Evolutionary conservation across 1,140 invertebrate species (phyloP).

Genomic region (Drosophila repletoides): DNA sequence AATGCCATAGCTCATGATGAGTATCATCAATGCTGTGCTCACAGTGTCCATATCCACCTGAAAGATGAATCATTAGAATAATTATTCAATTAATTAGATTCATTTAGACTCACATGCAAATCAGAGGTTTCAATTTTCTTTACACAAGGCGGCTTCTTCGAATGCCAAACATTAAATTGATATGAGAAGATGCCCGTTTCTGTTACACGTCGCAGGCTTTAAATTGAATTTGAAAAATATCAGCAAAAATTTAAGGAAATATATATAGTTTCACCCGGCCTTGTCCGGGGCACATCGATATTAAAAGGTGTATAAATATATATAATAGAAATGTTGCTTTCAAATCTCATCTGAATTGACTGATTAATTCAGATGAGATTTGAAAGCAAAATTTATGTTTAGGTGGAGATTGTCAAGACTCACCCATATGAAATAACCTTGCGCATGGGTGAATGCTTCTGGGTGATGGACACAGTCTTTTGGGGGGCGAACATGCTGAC

Average conservation of each 20-base stretch:
- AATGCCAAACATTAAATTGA: slow-evolving; percentile 83
- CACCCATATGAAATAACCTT: slow-evolving; percentile 86
- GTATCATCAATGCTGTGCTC: slow-evolving; percentile 82
- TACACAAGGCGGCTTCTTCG: slow-evolving; percentile 83
- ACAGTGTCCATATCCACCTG: slow-evolving; percentile 82
- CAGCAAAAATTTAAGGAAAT: too few species aligned
- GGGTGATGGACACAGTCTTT: slow-evolving; percentile 83
- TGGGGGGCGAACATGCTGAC: slow-evolving; percentile 84
- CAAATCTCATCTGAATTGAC: too few species aligned
- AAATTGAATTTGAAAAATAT: not conserved
- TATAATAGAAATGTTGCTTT: too few species aligned
- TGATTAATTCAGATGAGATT: too few species aligned
- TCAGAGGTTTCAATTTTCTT: slow-evolving; percentile 82
- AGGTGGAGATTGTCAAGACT: too few species aligned
- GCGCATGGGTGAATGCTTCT: slow-evolving; percentile 85
- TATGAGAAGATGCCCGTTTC: slow-evolving; percentile 83
- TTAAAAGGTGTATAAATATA: too few species aligned
- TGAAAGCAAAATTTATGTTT: too few species aligned
- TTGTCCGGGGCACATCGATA: too few species aligned
- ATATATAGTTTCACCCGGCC: too few species aligned
- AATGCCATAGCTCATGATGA: slow-evolving; percentile 80
- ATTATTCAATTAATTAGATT: not conserved
- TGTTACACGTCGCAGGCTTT: slow-evolving; percentile 83
- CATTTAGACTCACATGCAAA: slow-evolving; percentile 79
- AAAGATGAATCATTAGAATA: not conserved